Base-by-base conservation (phyloP, 2,797 vertebrate species). In the Oophaga sylvatica region DNA sequence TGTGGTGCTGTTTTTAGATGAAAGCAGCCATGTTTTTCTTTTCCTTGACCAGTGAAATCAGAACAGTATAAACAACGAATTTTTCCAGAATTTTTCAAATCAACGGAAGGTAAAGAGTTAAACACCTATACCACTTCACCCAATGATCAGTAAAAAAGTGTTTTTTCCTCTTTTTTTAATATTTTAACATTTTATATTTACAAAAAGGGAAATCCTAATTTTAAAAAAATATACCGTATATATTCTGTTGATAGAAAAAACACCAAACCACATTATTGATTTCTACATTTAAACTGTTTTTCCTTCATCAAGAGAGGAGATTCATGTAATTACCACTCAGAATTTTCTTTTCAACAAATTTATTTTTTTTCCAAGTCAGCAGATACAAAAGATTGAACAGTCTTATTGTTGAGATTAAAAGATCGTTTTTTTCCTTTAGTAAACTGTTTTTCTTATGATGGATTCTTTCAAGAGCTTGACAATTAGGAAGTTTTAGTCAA, bases 251-350 rank as follows among this genome's bases (percentile, higher is more conserved):
- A 92, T 94, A 94, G 94, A 95, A 95, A 95, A 95, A 95, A 94
- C 94, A 91, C 92, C 91, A 94, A 93, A 94, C 93, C 94, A 92
- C 93, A 90, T 88, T 94, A 94, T 94, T 92, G 95, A 95, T 95
- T 94, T 91, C 91, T 35, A 35, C 93, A 93, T 92, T 90, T 91
- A 92, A 91, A 91, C 89, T 92, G 92, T 93, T 95, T 93, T 94
- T 93, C 93, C 94, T 95, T 95, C 94, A 94, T 95, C 95, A 95
- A 93, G 95, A 95, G 92, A 93, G 92, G 92, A 96, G 94, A 95
- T 95, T 95, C 95, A 95, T 95, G 94, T 95, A 95, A 95, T 95
- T 95, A 95, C 94, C 90, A 92, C 92, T 94, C 92, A 91, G 92
- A 94, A 94, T 94, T 95, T 94, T 95, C 94, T 94, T 94, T 93